Evolutionary conservation across 2,113 vertebrate genomes (phyloP), one percentile per base, ranked within the genome.

Genomic region (Puffinus mauretanicus): DNA sequence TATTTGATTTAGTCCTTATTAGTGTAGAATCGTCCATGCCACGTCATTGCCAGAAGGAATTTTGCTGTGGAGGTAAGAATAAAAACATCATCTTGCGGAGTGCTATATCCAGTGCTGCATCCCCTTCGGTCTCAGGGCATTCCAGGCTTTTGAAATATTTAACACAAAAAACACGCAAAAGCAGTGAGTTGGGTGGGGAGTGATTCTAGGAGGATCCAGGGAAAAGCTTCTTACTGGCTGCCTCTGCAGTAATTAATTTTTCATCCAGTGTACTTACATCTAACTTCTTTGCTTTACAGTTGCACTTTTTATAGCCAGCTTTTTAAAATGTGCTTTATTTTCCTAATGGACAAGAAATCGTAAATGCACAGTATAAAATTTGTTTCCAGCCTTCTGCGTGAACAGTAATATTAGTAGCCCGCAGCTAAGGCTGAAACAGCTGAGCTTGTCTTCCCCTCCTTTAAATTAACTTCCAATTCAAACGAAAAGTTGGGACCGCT

Each of bases 71-170:
- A 51, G 67, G 34, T 6, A 7, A 8, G 20, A 21, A 11, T 6
- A 34, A 9, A 21, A 80, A 80, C 30, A 1, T 0, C 18, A 34
- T 40, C 8, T 27, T 1, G 0, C 34, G 3, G 26, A 60, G 18
- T 0, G 10, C 49, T 36, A 4, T 40, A 4, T 27, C 47, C 76
- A 34, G 62, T 57, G 13, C 2, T 16, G 8, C 24, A 51, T 27
- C 2, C 15, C 30, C n/a, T 69, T 21, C 2, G 2, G 32, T 20
- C 82, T 30, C 49, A 1, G 1, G 0, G 1, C 16, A 0, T 55
- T 38, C 40, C 67, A 51, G 38, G 54, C 51, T 80, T 36, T 13
- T 55, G 32, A 36, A 82, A 92, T 64, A 57, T 27, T 81, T 32
- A 62, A 3, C 12, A 2, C 3, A 34, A 71, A 51, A n/a, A 55